Base-by-base conservation (phyloP, 2,888 invertebrate genomes). In the Pegoplata infirma region DNA sequence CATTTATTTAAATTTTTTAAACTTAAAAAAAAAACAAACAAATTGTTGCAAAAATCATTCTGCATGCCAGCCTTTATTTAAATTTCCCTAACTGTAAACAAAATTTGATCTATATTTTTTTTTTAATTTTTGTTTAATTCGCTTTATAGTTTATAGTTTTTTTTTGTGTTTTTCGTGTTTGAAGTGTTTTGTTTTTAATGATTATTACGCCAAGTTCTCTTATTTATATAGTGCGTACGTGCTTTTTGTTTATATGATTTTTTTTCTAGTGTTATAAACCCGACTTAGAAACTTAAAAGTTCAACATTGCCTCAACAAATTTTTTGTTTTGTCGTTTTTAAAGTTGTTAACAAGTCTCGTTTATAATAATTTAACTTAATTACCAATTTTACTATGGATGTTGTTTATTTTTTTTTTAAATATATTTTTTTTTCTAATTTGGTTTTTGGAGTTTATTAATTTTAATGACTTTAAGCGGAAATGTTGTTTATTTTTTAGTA, bases 401-500 rank as follows among this genome's bases (percentile, higher is more conserved):
- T 46, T 17, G 58, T 40, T 36, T 58, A 19, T 58, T 58, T 40
- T 36, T 58, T 12, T 58, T 58, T 58, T 14, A 44, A 40, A 40
- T 40, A 17, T 32, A 14, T 12, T 53, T 23, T 5, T 23, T 40
- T 17, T 21, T 40, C 7, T 0, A 53, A 63, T 28, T 19, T 23
- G 32, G 21, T 8, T 5, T 36, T 47, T 64, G 4, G 28, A 55
- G 17, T 55, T 67, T 32, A 25, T 74, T 68, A 10, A 68, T 51
- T 14, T 67, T 61, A 67, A 74, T 53, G 61, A 74, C 12, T 55
- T 74, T 61, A 16, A 61, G 55, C 74, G 74, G 74, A 74, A 74
- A 61, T 28, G 7, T 51, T 40, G 28, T 47, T 64, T 66, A 28
- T 55, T 10, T 44, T 67, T 44, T 16, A 3, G 21, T 53, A 16